phyloP scores from a whole-genome alignment of 2,888 invertebrate species.

The Elysia crispata region DNA sequence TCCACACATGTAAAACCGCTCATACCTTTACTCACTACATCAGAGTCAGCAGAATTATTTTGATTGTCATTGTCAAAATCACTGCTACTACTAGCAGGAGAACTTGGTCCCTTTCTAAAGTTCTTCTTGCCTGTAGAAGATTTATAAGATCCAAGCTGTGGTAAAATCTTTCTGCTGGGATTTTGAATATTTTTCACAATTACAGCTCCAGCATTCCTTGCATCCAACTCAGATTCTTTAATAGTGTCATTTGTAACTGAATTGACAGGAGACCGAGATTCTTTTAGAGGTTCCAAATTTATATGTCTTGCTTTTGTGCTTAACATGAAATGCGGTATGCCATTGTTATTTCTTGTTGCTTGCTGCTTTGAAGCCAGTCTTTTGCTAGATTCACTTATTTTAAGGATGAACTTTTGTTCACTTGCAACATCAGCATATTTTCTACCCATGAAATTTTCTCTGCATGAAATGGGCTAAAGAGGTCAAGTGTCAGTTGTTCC shows the following conservation, averaged over 20 bases:
- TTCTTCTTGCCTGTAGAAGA: not conserved
- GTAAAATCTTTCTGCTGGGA: not conserved
- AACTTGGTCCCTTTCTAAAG: not conserved
- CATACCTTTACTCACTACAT: slow-evolving; percentile 37
- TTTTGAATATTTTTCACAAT: not conserved
- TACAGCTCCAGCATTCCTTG: slow-evolving; percentile 16
- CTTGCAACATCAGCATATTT: slow-evolving; percentile 57
- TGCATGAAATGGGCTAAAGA: not conserved
- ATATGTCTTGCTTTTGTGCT: slow-evolving; percentile 59
- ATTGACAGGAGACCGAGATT: slow-evolving; percentile 18
- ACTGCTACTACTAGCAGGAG: not conserved
- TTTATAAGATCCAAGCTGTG: not conserved
- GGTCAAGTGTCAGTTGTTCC: not conserved
- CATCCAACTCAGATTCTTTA: not conserved
- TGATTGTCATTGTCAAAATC: not conserved
- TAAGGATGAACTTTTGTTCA: slow-evolving; percentile 60
- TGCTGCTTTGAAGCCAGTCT: slow-evolving; percentile 60
- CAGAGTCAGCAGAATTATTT: not conserved
- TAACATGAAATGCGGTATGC: slow-evolving; percentile 63
- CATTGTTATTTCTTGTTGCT: slow-evolving; percentile 55
- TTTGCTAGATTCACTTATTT: slow-evolving; percentile 63
- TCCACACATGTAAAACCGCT: slow-evolving; percentile 40
- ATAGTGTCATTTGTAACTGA: slow-evolving; percentile 21
- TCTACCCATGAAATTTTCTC: slow-evolving; percentile 63
- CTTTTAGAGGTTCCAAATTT: slow-evolving; percentile 57